A percentile compares a stretch with the other conserved stretches of the same genome.
phyloP scores from a whole-genome alignment of 2,113 vertebrate genomes.

The Actenoides hombroni region DNA sequence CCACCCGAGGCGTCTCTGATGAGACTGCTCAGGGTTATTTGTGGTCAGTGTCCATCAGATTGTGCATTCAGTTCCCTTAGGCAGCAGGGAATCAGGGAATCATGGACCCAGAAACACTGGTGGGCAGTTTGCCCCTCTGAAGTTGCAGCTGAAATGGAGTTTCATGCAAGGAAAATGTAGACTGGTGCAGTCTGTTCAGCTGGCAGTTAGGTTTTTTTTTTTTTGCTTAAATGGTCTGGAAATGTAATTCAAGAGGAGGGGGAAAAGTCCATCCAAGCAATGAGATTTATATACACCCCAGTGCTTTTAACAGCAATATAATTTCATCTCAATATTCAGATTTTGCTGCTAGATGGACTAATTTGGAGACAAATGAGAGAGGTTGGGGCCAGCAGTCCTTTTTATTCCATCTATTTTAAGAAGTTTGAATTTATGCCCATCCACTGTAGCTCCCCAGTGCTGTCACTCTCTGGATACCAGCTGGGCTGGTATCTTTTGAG shows the following conservation, averaged over 20 bases:
- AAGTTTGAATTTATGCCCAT: not conserved
- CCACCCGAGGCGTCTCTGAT: no score
- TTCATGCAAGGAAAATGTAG: not conserved
- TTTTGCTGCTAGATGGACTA: not conserved
- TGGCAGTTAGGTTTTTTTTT: not conserved
- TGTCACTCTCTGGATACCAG: not conserved
- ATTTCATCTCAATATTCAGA: not conserved
- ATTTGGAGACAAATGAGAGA: not conserved
- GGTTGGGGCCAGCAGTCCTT: not conserved
- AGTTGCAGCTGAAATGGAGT: not conserved
- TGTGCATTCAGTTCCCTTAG: not conserved
- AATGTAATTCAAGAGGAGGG: not conserved
- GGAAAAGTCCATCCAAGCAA: not conserved
- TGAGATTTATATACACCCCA: not conserved
- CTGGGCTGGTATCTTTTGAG: not conserved
- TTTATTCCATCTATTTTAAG: not conserved
- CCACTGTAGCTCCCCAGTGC: not conserved
- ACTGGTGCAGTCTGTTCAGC: not conserved
- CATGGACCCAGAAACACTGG: not conserved
- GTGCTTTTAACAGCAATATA: not conserved
- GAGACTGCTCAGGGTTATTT: not conserved
- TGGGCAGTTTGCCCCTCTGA: not conserved
- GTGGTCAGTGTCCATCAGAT: not conserved
- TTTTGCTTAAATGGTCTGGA: not conserved
- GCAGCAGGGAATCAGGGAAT: not conserved